Evolutionary conservation across 2,113 vertebrate species (phyloP), one percentile per base, ranked within the genome.

Genomic region (Acrocephalus arundinaceus): DNA sequence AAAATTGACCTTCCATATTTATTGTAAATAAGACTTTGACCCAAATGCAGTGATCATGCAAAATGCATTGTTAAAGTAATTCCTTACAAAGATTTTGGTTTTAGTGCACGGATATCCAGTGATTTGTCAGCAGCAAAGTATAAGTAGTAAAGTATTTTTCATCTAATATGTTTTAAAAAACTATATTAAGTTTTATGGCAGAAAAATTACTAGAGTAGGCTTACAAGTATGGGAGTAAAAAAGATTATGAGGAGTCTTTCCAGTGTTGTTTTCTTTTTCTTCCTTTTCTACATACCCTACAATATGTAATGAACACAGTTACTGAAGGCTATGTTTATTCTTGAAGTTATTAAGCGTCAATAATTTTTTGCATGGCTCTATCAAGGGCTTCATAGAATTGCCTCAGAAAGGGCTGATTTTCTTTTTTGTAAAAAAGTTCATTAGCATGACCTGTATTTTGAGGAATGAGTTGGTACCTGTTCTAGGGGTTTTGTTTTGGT

Each of bases 51-150:
- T n/a, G 33, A 20, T 93, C 59, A 63, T 75, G 30, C 33, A 77
- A 55, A 33, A 75, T 57, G 3, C 4, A n/a, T 37, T 35, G 7
- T n/a, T 52, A 82, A 82, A 94, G 12, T 39, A 52, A 61, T 70
- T 76, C 37, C 7, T 85, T 30, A 33, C 8, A n/a, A 33, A 68
- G 22, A 30, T 74, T 49, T 43, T 54, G 11, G 8, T 66, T 46
- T 75, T 11, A 57, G 6, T 49, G 7, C 0, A 2, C 12, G 4
- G 19, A 17, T 39, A 30, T 23, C 3, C 62, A 86, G 15, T 2
- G 15, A 67, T 72, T 73, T 85, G 18, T 39, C 59, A 51, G 23
- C 11, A 77, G 31, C 11, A 45, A 73, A 30, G 6, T 54, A 3
- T 31, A 63, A 89, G 31, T 15, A 82, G 11, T 39, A 75, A 73